Evolutionary conservation across 1,140 invertebrate species (phyloP), one percentile per base, ranked within the genome.

Genomic region (Bombus consobrinus): DNA sequence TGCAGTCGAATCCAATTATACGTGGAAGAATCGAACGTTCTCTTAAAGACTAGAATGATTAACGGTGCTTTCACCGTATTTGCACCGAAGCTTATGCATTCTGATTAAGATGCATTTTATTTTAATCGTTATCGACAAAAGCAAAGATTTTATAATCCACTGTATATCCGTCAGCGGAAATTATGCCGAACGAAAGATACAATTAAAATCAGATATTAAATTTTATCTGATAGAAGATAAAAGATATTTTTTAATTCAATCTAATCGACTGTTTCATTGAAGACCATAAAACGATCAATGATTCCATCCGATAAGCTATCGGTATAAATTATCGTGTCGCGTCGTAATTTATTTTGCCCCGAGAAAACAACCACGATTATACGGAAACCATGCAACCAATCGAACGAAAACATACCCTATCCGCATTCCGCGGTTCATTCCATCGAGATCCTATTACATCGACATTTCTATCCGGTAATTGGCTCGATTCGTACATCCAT

Each of bases 401-500:
- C 13, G 22, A 72, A 72, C 39, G 39, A 72, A 72, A 41, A 41
- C 37, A 43, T 18, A 34, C 0, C 76, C 39, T 28, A 12, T 25
- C 28, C 28, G 34, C 75, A 25, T 77, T 78, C 75, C 28, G 4
- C 12, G 39, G 39, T 47, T 47, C 74, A 0, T 76, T 59, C 34
- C 74, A 62, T 34, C 41, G 32, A 47, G 32, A 68, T 39, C 43
- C 73, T 28, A 37, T 41, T 74, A 77, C n/a, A 9, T 15, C 34
- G 18, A 53, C 6, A 32, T 69, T 34, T 53, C 43, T 66, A 68
- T 47, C 62, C n/a, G n/a, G 43, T 83, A 83, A 83, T 77, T 77
- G 73, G 62, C 73, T 77, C 15, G 43, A 64, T 41, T 68, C 43
- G 32, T 57, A 47, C 53, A 39, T 6, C 22, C 43, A 25, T 64